These are phyloP conservation scores for Microctonus hyperodae DNA, from an alignment of 2,888 invertebrate species.

Conservation along the genomic window DNA sequence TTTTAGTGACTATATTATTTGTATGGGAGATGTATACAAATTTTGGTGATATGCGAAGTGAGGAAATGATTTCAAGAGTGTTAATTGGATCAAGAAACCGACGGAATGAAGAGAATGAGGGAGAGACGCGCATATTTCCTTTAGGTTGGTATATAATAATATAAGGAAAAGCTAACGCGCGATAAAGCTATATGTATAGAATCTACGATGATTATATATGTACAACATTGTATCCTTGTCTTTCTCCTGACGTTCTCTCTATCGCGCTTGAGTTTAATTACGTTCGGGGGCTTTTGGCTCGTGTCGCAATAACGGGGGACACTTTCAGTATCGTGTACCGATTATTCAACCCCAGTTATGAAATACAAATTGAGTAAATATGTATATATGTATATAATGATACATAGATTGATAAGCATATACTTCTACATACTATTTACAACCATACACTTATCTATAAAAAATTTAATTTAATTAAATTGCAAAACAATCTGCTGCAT, in stretches of 20 bases:
- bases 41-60: constrained; percentile 17
- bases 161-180: not conserved
- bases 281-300: constrained; percentile 48
- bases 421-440: not conserved
- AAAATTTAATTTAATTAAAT: too few relatives aligned
- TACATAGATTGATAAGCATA: constrained; percentile 26
- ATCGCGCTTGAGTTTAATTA: constrained; percentile 55
- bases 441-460: not conserved
- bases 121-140: constrained; percentile 19
- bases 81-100: constrained; percentile 63
- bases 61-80: constrained; percentile 47
- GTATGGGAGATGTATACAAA: not conserved
- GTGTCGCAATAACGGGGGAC: constrained; percentile 54
- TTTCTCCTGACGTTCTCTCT: not conserved
- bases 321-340: constrained; percentile 43
- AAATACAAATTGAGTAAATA: constrained; percentile 43
- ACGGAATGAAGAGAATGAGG: constrained; percentile 45
- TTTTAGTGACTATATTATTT: constrained; percentile 30
- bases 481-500: too few relatives aligned
- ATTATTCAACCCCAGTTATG: constrained; percentile 42
- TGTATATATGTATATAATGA: constrained; percentile 34
- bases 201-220: too few relatives aligned
- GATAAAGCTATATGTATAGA: not conserved
- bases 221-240: not conserved
- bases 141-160: not conserved